Evolutionary conservation across 2,113 vertebrate species (phyloP).

Genomic region (Gobius niger): DNA sequence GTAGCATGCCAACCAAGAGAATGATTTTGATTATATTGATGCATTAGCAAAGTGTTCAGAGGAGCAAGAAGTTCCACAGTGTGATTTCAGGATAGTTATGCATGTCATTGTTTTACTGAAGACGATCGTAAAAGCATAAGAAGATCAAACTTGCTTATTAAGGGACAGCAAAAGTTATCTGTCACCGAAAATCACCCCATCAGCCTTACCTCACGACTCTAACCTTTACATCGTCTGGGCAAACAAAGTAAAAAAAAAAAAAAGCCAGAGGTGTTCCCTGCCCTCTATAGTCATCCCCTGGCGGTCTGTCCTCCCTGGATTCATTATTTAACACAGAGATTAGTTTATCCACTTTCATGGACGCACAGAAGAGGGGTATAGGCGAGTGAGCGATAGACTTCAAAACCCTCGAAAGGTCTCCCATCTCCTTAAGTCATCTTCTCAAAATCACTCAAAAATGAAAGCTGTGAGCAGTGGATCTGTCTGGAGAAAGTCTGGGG

Average conservation of each 20-base stretch:
- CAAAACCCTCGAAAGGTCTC: conserved; percentile 48
- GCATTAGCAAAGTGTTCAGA: no score
- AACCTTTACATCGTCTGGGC: conserved; percentile 35
- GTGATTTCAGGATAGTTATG: no score
- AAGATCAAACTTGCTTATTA: background rate
- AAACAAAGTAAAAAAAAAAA: conserved; percentile 9
- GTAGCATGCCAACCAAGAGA: background rate
- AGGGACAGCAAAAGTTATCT: background rate
- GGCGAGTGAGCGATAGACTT: conserved; percentile 30
- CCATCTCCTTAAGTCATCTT: conserved; percentile 29
- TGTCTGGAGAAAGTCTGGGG: conserved; percentile 4
- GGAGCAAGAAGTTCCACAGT: no score
- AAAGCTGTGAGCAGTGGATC: conserved; percentile 8
- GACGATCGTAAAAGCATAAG: background rate
- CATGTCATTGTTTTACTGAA: no score
- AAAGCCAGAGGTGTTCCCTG: background rate
- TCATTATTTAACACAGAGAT: conserved; percentile 53
- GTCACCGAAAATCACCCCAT: background rate
- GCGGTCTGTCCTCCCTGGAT: conserved; percentile 26
- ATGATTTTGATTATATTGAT: no score
- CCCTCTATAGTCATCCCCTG: conserved; percentile 4
- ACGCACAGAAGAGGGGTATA: conserved; percentile 7
- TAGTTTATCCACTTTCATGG: conserved; percentile 42
- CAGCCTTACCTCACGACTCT: conserved; percentile 16
- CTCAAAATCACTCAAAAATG: conserved; percentile 37